These are phyloP conservation scores for Pyralis farinalis DNA, from an alignment of 2,888 invertebrate species.

Conservation along the genomic window DNA sequence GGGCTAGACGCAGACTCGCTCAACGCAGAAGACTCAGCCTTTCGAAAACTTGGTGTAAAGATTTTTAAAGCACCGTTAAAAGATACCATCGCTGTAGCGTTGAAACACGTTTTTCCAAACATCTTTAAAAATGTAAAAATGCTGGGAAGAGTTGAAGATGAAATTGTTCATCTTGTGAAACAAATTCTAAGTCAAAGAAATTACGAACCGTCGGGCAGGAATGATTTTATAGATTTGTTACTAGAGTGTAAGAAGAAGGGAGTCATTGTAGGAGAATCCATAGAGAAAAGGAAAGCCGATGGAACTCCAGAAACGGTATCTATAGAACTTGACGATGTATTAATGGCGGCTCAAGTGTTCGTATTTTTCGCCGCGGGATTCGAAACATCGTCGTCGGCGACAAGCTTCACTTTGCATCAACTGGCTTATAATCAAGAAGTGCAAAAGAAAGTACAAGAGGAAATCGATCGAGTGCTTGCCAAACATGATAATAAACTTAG, in stretches of 20 bases:
- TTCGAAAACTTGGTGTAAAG: constrained; percentile 41
- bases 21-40: constrained; percentile 43
- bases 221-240: constrained; percentile 51
- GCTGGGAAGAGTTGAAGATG: constrained; percentile 30
- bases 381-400: constrained; percentile 53
- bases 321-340: constrained; percentile 37
- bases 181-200: constrained; percentile 44
- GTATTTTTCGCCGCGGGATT: constrained; percentile 55
- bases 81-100: neutral
- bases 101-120: constrained; percentile 42
- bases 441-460: constrained; percentile 4
- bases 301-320: constrained; percentile 33
- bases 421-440: constrained; percentile 9
- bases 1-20: constrained; percentile 51
- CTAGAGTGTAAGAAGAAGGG: constrained; percentile 44
- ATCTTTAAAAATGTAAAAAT: constrained; percentile 34
- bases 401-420: constrained; percentile 24
- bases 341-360: constrained; percentile 47
- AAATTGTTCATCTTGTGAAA: constrained; percentile 35
- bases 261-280: constrained; percentile 39
- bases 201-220: constrained; percentile 40
- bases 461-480: constrained; percentile 10
- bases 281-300: constrained; percentile 40
- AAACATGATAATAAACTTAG: constrained; percentile 4
- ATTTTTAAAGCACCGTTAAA: constrained; percentile 29